Evolutionary conservation across 2,888 invertebrate genomes (phyloP).

Genomic region (Meta bourneti): DNA sequence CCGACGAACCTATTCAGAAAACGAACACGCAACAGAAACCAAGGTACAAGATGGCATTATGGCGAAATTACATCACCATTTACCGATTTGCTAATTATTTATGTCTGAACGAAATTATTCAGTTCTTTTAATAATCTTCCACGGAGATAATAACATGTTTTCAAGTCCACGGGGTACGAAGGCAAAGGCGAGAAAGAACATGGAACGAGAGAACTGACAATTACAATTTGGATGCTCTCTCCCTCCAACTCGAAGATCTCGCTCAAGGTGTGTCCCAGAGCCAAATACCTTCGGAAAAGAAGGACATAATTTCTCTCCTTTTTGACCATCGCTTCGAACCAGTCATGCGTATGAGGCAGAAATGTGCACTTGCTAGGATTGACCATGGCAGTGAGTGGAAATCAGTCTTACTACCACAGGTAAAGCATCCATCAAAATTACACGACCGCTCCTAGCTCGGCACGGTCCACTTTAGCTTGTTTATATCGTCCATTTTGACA

Average conservation of each 20-base stretch:
- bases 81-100: neutral
- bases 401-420: neutral
- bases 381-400: neutral
- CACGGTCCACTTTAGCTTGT: slow-evolving; percentile 17
- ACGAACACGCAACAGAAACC: neutral
- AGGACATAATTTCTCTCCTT: neutral
- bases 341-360: neutral
- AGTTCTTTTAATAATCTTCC: neutral
- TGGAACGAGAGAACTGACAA: neutral
- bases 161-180: neutral
- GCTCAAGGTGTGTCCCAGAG: neutral
- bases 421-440: slow-evolving; percentile 69
- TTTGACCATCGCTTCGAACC: neutral
- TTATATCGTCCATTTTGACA: slow-evolving; percentile 66
- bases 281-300: neutral
- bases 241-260: neutral
- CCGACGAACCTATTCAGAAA: neutral
- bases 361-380: no score
- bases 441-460: slow-evolving; percentile 50
- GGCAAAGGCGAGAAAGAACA: neutral
- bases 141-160: slow-evolving; percentile 12
- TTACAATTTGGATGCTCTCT: neutral
- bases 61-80: neutral
- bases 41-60: neutral
- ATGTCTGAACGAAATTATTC: neutral